These are phyloP conservation scores for Conomelus anceps DNA, from an alignment of 2,888 invertebrate species.

Conservation along the genomic window DNA sequence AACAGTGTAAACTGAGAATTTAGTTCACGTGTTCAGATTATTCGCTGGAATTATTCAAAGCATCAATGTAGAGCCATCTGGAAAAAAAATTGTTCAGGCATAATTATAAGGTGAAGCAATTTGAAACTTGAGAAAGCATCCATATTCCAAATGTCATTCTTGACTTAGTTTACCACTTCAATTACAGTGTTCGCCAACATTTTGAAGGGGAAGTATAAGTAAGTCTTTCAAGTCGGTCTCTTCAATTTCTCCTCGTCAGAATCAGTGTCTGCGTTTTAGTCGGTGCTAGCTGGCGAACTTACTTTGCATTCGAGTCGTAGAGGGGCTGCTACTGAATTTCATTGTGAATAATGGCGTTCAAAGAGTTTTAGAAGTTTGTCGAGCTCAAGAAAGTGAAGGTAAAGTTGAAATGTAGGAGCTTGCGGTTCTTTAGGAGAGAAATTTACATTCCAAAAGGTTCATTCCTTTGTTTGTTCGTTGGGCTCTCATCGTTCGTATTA, in stretches of 20 bases:
- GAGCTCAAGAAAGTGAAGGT: neutral
- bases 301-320: neutral
- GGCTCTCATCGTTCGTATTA: neutral
- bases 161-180: neutral
- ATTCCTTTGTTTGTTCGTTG: neutral
- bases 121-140: neutral
- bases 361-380: neutral
- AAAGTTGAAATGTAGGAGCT: neutral
- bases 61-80: neutral
- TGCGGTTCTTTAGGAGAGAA: neutral
- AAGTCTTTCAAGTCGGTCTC: neutral
- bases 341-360: neutral
- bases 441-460: neutral
- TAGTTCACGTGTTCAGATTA: no score
- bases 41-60: no score
- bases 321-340: neutral
- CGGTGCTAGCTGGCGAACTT: neutral
- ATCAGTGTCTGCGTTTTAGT: neutral
- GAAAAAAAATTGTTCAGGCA: neutral
- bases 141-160: neutral
- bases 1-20: no score
- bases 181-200: neutral
- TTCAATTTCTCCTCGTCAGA: neutral
- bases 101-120: neutral
- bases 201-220: neutral